Conservation (phyloP, 1,140 invertebrate species). For the Penaeus chinensis region DNA sequence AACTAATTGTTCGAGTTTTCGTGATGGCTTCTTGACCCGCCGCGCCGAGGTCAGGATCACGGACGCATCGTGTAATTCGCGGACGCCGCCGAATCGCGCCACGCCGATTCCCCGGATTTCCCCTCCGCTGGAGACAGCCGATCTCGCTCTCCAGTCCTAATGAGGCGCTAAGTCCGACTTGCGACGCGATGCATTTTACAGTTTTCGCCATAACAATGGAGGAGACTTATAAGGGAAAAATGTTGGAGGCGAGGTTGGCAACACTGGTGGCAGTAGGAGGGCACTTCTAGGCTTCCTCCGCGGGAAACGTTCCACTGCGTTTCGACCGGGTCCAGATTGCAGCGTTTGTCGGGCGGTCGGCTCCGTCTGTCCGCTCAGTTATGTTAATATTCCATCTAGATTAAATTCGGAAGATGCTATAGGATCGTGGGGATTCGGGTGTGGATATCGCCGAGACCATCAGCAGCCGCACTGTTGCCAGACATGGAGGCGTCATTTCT, state of each 20-base stretch:
- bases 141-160: too few relatives aligned
- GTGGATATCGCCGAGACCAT: neutral
- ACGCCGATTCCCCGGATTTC: neutral
- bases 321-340: constrained; percentile 24
- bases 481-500: too few relatives aligned
- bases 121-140: too few relatives aligned
- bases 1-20: neutral
- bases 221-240: neutral
- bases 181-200: too few relatives aligned
- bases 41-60: constrained; percentile 20
- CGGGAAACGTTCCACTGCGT: neutral
- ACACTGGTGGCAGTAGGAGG: constrained; percentile 46
- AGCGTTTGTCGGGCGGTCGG: neutral
- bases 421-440: neutral
- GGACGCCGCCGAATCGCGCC: neutral
- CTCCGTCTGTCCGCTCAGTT: too few relatives aligned
- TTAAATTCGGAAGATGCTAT: too few relatives aligned
- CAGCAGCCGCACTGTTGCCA: neutral
- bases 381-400: too few relatives aligned
- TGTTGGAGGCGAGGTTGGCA: constrained; percentile 22
- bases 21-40: constrained; percentile 20
- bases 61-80: neutral
- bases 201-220: constrained; percentile 20
- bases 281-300: constrained; percentile 43
- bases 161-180: too few relatives aligned